phyloP scores from a whole-genome alignment of 1,140 invertebrate genomes.

The Drosophila paulistorum region DNA sequence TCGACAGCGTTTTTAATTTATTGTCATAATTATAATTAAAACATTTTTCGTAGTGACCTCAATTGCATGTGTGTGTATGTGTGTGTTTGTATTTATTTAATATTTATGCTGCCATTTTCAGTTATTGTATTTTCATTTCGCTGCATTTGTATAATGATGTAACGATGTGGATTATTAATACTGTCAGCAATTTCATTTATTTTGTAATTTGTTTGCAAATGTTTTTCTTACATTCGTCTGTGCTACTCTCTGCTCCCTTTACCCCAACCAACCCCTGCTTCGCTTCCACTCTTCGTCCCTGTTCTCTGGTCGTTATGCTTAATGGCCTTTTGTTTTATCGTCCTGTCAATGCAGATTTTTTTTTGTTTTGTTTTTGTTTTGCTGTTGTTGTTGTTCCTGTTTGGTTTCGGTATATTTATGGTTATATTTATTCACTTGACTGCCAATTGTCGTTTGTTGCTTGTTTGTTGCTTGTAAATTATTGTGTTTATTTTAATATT shows the following conservation, averaged over 20 bases:
- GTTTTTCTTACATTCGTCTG: slow-evolving; percentile 21
- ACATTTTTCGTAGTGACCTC: slow-evolving; percentile 12
- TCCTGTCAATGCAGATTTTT: slow-evolving; percentile 47
- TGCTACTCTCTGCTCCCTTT: slow-evolving; percentile 13
- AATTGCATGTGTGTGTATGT: background rate
- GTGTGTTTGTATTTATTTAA: slow-evolving; percentile 1
- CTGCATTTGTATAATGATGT: slow-evolving; percentile 60
- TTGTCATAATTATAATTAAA: slow-evolving; percentile 56
- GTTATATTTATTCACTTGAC: slow-evolving; percentile 36
- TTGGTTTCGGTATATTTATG: slow-evolving; percentile 31
- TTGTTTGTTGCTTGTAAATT: slow-evolving; percentile 34
- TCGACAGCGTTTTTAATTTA: slow-evolving; percentile 39
- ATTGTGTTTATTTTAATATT: slow-evolving; percentile 36
- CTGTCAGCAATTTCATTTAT: slow-evolving; percentile 67
- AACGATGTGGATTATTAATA: slow-evolving; percentile 46
- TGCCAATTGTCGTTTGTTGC: slow-evolving; percentile 35
- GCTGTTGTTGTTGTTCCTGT: slow-evolving; percentile 15
- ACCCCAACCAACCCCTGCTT: background rate
- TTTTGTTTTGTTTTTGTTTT: slow-evolving; percentile 32
- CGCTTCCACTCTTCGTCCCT: background rate
- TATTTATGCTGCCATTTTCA: slow-evolving; percentile 34
- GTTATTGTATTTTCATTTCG: slow-evolving; percentile 52
- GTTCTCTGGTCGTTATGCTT: slow-evolving; percentile 55
- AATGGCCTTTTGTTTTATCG: slow-evolving; percentile 49
- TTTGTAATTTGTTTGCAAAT: slow-evolving; percentile 38